Evolutionary conservation across 2,888 invertebrate genomes (phyloP).

Genomic region (Trachelus troglodyta): DNA sequence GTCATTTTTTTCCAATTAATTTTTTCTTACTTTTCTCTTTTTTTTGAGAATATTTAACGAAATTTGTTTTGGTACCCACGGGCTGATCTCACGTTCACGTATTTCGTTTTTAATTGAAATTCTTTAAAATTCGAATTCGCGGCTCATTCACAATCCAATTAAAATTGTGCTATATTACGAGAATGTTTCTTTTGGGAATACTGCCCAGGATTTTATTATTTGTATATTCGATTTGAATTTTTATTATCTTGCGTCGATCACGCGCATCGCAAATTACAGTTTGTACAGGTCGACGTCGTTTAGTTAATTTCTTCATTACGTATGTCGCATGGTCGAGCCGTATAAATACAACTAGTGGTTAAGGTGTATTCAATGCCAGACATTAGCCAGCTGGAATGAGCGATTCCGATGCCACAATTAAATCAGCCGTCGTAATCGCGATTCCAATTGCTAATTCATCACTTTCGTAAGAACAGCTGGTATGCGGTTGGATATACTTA

Average conservation of each 20-base stretch:
- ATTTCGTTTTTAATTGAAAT: background rate
- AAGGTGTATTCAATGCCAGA: background rate
- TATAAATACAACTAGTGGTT: background rate
- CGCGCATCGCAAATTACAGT: background rate
- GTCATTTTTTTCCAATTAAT: background rate
- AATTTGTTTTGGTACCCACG: background rate
- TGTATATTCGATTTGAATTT: background rate
- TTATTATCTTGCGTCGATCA: background rate
- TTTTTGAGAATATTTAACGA: background rate
- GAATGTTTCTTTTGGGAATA: background rate
- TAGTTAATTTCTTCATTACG: background rate
- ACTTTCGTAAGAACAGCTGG: background rate
- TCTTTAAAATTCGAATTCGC: background rate
- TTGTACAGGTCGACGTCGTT: background rate
- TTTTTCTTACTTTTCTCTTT: background rate
- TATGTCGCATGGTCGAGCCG: background rate
- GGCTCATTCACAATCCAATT: background rate
- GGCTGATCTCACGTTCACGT: background rate
- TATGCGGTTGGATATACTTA: background rate
- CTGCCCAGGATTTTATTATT: background rate
- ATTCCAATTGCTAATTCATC: background rate
- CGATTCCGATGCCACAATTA: background rate
- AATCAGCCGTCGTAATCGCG: background rate
- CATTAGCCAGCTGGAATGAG: background rate
- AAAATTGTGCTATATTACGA: background rate